Conservation (phyloP, 2,797 vertebrate species). For the Leptodactylus fallax region DNA sequence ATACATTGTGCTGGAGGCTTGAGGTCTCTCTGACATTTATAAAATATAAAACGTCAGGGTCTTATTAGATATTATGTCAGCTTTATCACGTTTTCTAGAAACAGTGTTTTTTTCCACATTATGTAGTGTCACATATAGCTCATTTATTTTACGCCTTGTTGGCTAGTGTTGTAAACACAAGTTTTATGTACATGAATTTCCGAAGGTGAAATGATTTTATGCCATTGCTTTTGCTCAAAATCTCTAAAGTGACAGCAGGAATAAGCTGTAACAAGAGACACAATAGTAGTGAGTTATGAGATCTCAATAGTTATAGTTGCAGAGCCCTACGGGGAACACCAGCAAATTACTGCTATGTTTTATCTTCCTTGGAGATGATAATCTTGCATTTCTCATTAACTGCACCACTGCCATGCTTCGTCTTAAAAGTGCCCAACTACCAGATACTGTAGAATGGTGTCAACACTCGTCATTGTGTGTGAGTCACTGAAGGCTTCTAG, state of each 20-base stretch:
- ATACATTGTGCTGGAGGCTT: neutral
- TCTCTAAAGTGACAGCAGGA: constrained; percentile 48
- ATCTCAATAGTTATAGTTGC: constrained; percentile 55
- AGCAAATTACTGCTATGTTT: constrained; percentile 60
- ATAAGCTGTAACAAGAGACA: constrained; percentile 51
- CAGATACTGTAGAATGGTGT: constrained; percentile 24
- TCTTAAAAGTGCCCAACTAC: constrained; percentile 37
- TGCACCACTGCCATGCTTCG: constrained; percentile 57
- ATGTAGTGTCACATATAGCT: constrained; percentile 26
- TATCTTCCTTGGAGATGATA: constrained; percentile 59
- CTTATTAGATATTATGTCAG: constrained; percentile 1
- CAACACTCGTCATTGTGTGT: neutral
- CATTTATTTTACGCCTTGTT: constrained; percentile 50
- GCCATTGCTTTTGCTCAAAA: constrained; percentile 32
- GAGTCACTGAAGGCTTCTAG: neutral
- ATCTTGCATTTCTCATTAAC: constrained; percentile 61
- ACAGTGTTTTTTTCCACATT: neutral
- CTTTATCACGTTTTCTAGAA: neutral
- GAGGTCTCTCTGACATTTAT: neutral
- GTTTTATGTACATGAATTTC: constrained; percentile 40
- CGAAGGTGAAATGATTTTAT: constrained; percentile 47
- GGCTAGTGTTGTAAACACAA: constrained; percentile 33
- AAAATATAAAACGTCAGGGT: neutral
- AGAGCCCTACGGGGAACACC: constrained; percentile 54
- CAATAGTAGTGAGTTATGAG: constrained; percentile 55